Base-by-base conservation (phyloP, 1,140 invertebrate species). In the Radopholus similis region DNA sequence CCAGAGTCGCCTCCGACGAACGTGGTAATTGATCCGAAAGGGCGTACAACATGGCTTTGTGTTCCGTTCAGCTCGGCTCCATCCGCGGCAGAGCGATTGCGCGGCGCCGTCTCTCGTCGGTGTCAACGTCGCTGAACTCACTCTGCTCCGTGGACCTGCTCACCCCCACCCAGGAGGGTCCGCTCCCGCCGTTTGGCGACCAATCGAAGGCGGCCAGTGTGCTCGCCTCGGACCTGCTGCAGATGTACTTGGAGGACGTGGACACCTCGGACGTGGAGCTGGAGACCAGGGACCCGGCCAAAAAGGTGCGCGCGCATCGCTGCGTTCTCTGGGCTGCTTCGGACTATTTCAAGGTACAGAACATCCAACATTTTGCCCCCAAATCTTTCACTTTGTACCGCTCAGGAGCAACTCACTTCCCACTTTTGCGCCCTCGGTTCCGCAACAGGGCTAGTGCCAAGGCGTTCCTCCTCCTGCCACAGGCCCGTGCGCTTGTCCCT, bases 81-180 rank as follows among this genome's bases (percentile, higher is more conserved):
- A 62, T 62, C 6, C 59, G 59, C 21, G 59, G 59, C 1, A 35
- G 59, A 42, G 59, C 59, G 32, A 62, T 62, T 32, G 59, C 59
- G 2, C 40, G 40, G 40, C 59, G 59, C 2, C 59, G 59, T 11
- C 59, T 42, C 6, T 49, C 42, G 18, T 47, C 40, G 11, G 42
- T 62, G 18, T 62, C 40, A 15, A 64, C 79, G 9, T 79, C 77
- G 6, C 49, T 79, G 15, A 83, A 70, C 21, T 79, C 77, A 13
- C 44, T 79, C 26, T 79, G 77, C 13, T 82, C 79, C 38, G 77
- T 79, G n/a, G 77, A 79, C 53, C 8, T 62, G 21, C 34, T 83
- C 38, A 79, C 80, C 1, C 74, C 80, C 21, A 75, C 74, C 34
- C 37, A 74, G 5, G 77, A 78, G 42, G 63, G 55, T n/a, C 59